A percentile compares a stretch with the other conserved stretches of the same genome.
Conservation (phyloP, 2,113 vertebrate species). For the Progne subis region DNA sequence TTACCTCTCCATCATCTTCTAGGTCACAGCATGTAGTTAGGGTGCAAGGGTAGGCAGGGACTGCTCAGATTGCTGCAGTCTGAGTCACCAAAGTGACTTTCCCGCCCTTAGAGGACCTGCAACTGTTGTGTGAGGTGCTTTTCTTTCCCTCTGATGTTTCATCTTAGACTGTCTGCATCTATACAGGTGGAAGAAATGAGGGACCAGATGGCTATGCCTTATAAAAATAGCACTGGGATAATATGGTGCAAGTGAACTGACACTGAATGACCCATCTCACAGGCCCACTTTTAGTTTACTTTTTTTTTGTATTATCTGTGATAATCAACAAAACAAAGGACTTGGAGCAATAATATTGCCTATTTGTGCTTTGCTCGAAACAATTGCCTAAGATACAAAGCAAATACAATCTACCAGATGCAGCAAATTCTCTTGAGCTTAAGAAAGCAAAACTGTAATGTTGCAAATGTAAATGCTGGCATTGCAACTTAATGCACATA, state of each 20-base stretch:
- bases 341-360: constrained; percentile 20
- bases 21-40: neutral
- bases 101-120: neutral
- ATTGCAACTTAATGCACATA: constrained; percentile 47
- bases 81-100: neutral
- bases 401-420: constrained; percentile 50
- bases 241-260: neutral
- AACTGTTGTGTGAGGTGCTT: neutral
- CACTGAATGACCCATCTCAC: constrained; percentile 1
- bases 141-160: neutral
- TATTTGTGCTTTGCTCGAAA: constrained; percentile 14
- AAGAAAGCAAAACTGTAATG: constrained; percentile 34
- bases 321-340: constrained; percentile 1
- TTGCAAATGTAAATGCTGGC: constrained; percentile 64
- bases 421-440: constrained; percentile 43
- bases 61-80: neutral
- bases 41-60: neutral
- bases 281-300: neutral
- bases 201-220: neutral
- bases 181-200: constrained; percentile 10
- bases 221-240: neutral
- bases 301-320: neutral
- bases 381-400: constrained; percentile 50
- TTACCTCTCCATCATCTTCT: neutral
- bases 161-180: neutral